Evolutionary conservation across 2,888 invertebrate species (phyloP), one percentile per base, ranked within the genome.

Genomic region (Calameuta pallipes): DNA sequence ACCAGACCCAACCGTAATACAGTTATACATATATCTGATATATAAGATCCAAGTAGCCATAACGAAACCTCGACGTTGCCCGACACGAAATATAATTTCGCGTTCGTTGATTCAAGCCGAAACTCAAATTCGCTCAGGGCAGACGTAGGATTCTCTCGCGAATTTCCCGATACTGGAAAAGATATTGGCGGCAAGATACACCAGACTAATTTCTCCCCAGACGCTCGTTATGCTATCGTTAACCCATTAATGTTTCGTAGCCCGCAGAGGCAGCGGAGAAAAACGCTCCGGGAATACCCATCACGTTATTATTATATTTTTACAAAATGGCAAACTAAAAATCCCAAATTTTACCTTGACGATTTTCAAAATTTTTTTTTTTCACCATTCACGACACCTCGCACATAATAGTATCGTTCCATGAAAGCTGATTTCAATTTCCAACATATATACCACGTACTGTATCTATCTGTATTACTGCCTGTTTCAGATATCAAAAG

Each of bases 211-310:
- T 81, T 79, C 75, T 82, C 83, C 77, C 80, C 77, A 81, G 83
- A 81, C 81, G 77, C 79, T 81, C 82, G 84, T 82, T 81, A 79
- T 73, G 74, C 79, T 78, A 80, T 78, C 77, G 84, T 85, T 82
- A 85, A 82, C 80, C 81, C 82, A 84, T 82, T 83, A 83, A 82
- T 79, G 79, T 82, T 83, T 85, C 83, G 83, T 82, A n/a, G 35
- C 37, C 69, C 34, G 37, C 11, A 56, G 75, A 75, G 75, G 13
- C 56, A 36, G 33, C 31, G 30, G 37, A 34, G 33, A 23, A 74
- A 74, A 35, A 74, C 23, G 23, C n/a, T 34, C 12, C 23, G 11
- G 35, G 74, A 35, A 74, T 36, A 74, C 36, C 34, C 82, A 79
- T 78, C 77, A 77, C 81, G 33, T 30, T 31, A 70, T 33, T 33